Percentiles rank a stretch among this genome's conserved stretches.
Evolutionary conservation across 2,888 invertebrate genomes (phyloP).

Genomic region (Ischnura elegans): DNA sequence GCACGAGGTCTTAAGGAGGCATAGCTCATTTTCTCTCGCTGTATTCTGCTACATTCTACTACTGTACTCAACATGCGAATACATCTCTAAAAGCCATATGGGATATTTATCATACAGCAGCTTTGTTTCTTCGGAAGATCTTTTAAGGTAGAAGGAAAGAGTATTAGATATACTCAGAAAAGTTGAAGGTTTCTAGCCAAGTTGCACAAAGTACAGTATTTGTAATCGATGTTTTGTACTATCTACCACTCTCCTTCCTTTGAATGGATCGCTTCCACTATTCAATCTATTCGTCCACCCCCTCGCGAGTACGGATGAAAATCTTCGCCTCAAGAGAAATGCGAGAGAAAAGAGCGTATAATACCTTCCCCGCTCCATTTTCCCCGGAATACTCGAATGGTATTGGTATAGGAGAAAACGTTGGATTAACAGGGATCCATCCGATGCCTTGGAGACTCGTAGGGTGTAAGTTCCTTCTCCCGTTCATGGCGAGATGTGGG

Average conservation of each 20-base stretch:
- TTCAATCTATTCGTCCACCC: background rate
- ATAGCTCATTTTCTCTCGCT: no score
- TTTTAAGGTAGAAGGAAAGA: no score
- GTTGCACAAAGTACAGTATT: no score
- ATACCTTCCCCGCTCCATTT: slow-evolving; percentile 16
- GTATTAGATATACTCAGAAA: no score
- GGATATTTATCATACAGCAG: no score
- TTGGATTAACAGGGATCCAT: background rate
- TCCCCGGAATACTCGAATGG: background rate
- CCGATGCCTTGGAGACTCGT: slow-evolving; percentile 45
- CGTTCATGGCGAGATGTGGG: slow-evolving; percentile 52
- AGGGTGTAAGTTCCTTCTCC: slow-evolving; percentile 41
- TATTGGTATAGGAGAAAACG: slow-evolving; percentile 27
- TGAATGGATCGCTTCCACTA: background rate
- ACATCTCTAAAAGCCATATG: no score
- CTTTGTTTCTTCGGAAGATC: no score
- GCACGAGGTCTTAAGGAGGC: no score
- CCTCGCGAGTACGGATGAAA: background rate
- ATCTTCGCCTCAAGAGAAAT: background rate
- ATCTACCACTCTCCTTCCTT: background rate
- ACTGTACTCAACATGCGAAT: no score
- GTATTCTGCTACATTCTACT: no score
- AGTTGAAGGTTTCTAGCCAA: no score
- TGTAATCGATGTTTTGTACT: no score
- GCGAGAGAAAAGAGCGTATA: background rate